Base-by-base conservation (phyloP, 2,888 invertebrate species). In the Brachyopa scutellaris region DNA sequence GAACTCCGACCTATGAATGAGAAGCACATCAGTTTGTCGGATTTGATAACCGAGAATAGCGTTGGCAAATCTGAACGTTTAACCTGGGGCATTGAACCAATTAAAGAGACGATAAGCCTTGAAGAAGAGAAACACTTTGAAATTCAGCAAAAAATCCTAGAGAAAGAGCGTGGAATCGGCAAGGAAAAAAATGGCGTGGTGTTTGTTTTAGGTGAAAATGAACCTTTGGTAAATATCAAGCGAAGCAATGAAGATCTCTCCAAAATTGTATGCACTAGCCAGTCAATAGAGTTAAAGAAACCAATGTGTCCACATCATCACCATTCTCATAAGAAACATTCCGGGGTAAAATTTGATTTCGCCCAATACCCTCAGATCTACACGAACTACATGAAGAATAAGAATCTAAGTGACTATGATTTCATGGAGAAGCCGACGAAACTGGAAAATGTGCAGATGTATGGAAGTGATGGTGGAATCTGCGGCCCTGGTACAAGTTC, bases 341-440 rank as follows among this genome's bases (percentile, higher is more conserved):
- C 94, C 88, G 94, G 94, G 86, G 93, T 94, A 88, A 94, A 94
- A 90, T 94, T 94, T 88, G 94, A 94, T 88, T 93, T 94, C 87
- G 93, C 93, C 89, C 94, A 94, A 90, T 94, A 94, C 90, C 94
- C 94, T 26, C 94, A 94, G 88, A 94, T 94, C 88, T 94, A 94
- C 85, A 93, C 93, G 86, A 94, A 94, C 90, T 94, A 94, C 88
- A 94, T 94, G 94, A 93, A 93, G 90, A 94, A 93, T 88, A 94
- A 94, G 89, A 94, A 94, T 88, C 91, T 94, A 86, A 93, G 94
- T 80, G 88, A 88, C 69, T 88, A 87, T 62, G 89, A 90, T 38
- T 84, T 90, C 70, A 73, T 88, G 23, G 77, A 72, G 29, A 84
- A 73, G 17, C 88, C 88, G 61, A 87, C 86, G 53, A 89, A 89